Evolutionary conservation across 2,113 vertebrate species (phyloP), one percentile per base, ranked within the genome.

Genomic region (Tragelaphus imberbis): DNA sequence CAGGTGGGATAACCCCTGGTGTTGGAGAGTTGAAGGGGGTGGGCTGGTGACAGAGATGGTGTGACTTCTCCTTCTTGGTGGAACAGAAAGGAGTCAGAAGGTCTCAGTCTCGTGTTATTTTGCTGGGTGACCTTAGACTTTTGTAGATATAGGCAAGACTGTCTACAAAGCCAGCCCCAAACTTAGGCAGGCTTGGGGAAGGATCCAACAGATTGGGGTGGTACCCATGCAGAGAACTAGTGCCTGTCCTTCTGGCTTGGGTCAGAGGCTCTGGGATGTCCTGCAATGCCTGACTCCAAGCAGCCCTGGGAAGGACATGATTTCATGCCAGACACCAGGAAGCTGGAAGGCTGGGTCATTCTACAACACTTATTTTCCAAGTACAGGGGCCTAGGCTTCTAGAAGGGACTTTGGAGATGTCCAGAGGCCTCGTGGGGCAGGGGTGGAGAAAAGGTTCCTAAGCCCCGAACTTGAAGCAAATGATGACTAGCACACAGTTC

Each of bases 221-320:
- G 3, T 12, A 3, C 13, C 3, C 3, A 7, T 1, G 2, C 0
- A 7, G 6, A 1, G 44, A 16, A 4, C 15, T 36, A 36, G 23
- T 0, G 4, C 33, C 84, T 84, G 25, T 14, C 44, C 47, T 92
- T 49, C 25, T 88, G 12, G 6, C 65, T 36, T 27, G 21, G 19
- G 88, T 71, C 49, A 44, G 96, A 53, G 58, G 49, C 40, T 30
- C 19, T 6, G 21, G 28, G 56, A 44, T 19, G 2, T 30, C 36
- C 1, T 11, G 33, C 14, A 16, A n/a, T 84, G 58, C 28, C 47
- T 58, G 15, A 71, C 58, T 56, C 40, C 17, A 15, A 0, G 2
- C 61, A 59, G 16, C 7, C 14, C 65, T 71, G 16, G 58, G 44
- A 36, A 28, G 1, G 30, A 36, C 36, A 19, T 49, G 49, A 19